phyloP scores from a whole-genome alignment of 2,113 vertebrate species.

The Mugil cephalus region DNA sequence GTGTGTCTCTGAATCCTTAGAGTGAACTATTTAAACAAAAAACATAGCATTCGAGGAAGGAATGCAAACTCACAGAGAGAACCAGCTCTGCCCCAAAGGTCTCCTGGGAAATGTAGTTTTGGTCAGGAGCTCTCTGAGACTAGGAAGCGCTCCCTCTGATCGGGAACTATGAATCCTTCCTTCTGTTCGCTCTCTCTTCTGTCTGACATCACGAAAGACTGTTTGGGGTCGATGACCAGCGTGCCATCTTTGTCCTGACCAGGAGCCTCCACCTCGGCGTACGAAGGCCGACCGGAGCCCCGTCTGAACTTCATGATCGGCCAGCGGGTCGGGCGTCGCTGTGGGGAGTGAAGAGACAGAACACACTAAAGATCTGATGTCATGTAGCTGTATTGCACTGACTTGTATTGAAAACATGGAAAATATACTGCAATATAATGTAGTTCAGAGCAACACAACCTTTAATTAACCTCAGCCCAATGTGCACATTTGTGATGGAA shows the following conservation, averaged over 20 bases:
- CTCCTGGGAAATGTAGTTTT: constrained; percentile 53
- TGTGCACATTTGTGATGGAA: too few relatives aligned
- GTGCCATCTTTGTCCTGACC: constrained; percentile 89
- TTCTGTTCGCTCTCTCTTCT: constrained; percentile 85
- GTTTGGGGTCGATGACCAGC: constrained; percentile 77
- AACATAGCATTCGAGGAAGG: constrained; percentile 16
- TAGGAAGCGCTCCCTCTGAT: constrained; percentile 81
- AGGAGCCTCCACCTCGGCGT: constrained; percentile 93
- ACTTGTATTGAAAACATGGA: too few relatives aligned
- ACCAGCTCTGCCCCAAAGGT: constrained; percentile 37
- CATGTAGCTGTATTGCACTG: too few relatives aligned
- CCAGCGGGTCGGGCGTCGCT: constrained; percentile 95
- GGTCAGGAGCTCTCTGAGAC: constrained; percentile 75
- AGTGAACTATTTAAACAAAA: constrained; percentile 20
- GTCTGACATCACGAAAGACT: constrained; percentile 88
- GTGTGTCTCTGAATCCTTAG: constrained; percentile 41
- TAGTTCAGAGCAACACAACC: too few relatives aligned
- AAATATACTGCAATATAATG: too few relatives aligned
- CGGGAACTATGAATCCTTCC: constrained; percentile 81
- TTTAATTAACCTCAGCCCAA: too few relatives aligned
- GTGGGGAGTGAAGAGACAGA: constrained; percentile 22
- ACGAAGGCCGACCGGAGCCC: constrained; percentile 92
- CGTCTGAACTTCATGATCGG: constrained; percentile 96
- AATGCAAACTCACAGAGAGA: neutral
- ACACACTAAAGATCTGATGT: neutral